Percentiles rank a stretch among this genome's conserved stretches.
Conservation (phyloP, 2,888 invertebrate genomes). For the Melinaea marsaeus region DNA sequence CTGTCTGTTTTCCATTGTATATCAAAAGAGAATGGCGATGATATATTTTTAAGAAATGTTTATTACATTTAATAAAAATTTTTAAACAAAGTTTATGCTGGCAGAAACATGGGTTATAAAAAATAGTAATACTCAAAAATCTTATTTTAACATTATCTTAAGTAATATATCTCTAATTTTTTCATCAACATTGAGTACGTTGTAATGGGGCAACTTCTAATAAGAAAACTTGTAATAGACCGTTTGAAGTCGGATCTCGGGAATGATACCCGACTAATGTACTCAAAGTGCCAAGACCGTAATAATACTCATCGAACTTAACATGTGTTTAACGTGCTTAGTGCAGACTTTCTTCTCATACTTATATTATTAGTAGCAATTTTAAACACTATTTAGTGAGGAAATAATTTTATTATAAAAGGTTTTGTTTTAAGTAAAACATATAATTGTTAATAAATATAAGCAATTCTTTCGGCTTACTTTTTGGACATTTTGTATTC, state of each 20-base stretch:
- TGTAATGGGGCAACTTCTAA: constrained; percentile 73
- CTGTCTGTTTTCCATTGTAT: too few relatives aligned
- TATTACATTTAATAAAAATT: background rate
- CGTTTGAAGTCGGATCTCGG: constrained; percentile 64
- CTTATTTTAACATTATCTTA: constrained; percentile 28
- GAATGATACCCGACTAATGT: constrained; percentile 65
- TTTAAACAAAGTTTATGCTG: background rate
- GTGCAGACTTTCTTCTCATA: background rate
- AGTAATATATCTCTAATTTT: constrained; percentile 44
- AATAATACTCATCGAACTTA: constrained; percentile 27
- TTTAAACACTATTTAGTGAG: too few relatives aligned
- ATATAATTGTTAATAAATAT: too few relatives aligned
- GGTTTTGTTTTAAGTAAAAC: too few relatives aligned
- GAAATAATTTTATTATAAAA: too few relatives aligned
- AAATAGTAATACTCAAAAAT: background rate
- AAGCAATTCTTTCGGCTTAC: too few relatives aligned
- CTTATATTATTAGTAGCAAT: too few relatives aligned
- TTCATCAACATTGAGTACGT: constrained; percentile 51
- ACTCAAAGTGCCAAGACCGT: constrained; percentile 48
- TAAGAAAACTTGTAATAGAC: constrained; percentile 76
- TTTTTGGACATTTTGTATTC: too few relatives aligned
- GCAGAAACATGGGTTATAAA: background rate
- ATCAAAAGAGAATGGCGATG: too few relatives aligned
- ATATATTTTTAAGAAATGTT: too few relatives aligned
- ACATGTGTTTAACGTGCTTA: constrained; percentile 25